Evolutionary conservation across 2,113 vertebrate species (phyloP), one percentile per base, ranked within the genome.

Genomic region (Trematocara zebra): DNA sequence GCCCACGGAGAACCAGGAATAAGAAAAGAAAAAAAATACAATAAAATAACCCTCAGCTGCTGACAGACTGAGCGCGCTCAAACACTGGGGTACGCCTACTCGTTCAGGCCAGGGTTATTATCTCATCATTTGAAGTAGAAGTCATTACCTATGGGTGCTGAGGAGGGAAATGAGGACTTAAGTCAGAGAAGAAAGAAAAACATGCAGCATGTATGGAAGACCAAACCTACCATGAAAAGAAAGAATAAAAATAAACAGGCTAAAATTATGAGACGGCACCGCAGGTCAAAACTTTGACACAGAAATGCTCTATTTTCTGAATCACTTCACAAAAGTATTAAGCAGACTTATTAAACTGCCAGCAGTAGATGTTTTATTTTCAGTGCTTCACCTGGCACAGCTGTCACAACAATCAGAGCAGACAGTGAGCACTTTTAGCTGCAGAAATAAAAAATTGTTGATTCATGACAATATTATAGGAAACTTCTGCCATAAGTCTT

Each of bases 1-100:
- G 80, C 93, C 91, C 93, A 91, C 81, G 14, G 47, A 85, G 92
- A 88, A 78, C 35, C 80, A 78, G 49, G 20, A 74, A 47, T 47
- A 28, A 47, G 67, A 51, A 11, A 26, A 61, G 61, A 81, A 64
- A 15, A 15, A 76, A 61, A 76, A 69, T 64, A 35, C 53, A 14
- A 20, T 8, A 23, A 42, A 85, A 49, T 42, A 88, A 90, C 86
- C 89, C 67, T 89, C 82, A 85, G 85, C 87, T 84, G 90, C 90
- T 82, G 85, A 87, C 76, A 87, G 89, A 84, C 81, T 42, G 84
- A 87, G 88, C 54, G 11, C 47, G 31, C 64, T 81, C 76, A 12
- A 54, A 85, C 53, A 49, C 44, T 53, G 53, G 23, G 59, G 61
- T 80, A 81, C 69, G 42, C 86, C 89, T 15, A 85, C 86, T 81